Conservation (phyloP, 92 coral and sea anemone genomes). For the Phenganax marumi region DNA sequence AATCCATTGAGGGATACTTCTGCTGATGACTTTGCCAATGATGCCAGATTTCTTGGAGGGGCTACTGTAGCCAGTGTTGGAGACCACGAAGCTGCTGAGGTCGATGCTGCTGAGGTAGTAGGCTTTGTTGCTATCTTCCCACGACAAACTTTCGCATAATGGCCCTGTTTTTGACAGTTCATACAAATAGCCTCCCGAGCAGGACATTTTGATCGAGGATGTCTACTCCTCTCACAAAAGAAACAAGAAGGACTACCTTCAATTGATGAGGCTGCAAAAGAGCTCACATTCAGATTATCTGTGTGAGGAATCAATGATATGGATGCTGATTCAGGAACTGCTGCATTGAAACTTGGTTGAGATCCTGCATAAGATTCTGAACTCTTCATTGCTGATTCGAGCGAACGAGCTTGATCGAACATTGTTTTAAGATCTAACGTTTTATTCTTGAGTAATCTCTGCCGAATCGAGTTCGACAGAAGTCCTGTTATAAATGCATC, state of each 20-base stretch:
- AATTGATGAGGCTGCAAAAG: neutral
- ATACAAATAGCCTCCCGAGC: conserved; percentile 53
- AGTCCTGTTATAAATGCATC: conserved; percentile 52
- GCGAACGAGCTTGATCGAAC: conserved; percentile 50
- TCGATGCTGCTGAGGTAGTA: conserved; percentile 21
- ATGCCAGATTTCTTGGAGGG: neutral
- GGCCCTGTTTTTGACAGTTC: conserved; percentile 50
- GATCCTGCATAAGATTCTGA: conserved; percentile 33
- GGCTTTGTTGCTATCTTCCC: conserved; percentile 3
- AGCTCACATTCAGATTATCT: neutral
- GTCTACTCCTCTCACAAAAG: conserved; percentile 60
- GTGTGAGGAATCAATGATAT: neutral
- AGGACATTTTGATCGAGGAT: conserved; percentile 51
- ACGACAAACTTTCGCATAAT: conserved; percentile 8
- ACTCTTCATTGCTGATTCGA: conserved; percentile 40
- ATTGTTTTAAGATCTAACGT: conserved; percentile 49
- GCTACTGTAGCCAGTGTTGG: conserved; percentile 58
- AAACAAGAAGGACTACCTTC: conserved; percentile 28
- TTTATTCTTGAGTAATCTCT: conserved; percentile 46
- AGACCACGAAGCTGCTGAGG: conserved; percentile 56
- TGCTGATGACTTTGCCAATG: too few relatives aligned
- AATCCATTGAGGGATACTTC: too few relatives aligned
- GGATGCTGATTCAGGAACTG: neutral
- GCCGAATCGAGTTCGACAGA: conserved; percentile 42
- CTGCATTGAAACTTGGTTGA: conserved; percentile 35